Conservation (phyloP, 92 coral and sea anemone genomes). For the Meandrina meandrites region DNA sequence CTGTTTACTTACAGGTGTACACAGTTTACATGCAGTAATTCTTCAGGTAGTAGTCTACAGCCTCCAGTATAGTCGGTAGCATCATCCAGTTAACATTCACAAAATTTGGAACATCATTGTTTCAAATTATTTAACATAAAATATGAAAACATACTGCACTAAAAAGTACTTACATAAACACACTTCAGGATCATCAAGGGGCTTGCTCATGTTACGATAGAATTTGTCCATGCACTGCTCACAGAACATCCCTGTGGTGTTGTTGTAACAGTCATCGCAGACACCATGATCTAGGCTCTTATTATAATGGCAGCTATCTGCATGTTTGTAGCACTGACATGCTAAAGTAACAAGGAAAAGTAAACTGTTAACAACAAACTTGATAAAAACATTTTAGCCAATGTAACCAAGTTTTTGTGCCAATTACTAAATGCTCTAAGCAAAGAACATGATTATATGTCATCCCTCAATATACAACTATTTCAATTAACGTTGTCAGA, state of each 20-base stretch:
- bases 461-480: too few species aligned
- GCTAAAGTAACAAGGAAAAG: conserved; percentile 43
- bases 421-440: too few species aligned
- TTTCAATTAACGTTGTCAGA: too few species aligned
- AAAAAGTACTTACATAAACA: conserved; percentile 77
- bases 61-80: too few species aligned
- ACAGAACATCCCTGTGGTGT: conserved; percentile 90
- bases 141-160: not conserved
- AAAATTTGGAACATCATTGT: too few species aligned
- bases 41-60: too few species aligned
- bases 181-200: conserved; percentile 64
- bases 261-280: conserved; percentile 82
- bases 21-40: not conserved
- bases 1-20: not conserved
- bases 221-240: conserved; percentile 82
- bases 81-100: too few species aligned
- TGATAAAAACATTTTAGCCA: too few species aligned
- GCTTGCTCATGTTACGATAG: conserved; percentile 73
- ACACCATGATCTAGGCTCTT: conserved; percentile 73
- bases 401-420: too few species aligned
- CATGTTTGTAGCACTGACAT: conserved; percentile 84
- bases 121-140: not conserved
- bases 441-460: too few species aligned
- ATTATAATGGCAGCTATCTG: conserved; percentile 76
- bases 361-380: not conserved